These are phyloP conservation scores for Rhamnusium bicolor DNA, from an alignment of 2,888 invertebrate species.

Conservation along the genomic window DNA sequence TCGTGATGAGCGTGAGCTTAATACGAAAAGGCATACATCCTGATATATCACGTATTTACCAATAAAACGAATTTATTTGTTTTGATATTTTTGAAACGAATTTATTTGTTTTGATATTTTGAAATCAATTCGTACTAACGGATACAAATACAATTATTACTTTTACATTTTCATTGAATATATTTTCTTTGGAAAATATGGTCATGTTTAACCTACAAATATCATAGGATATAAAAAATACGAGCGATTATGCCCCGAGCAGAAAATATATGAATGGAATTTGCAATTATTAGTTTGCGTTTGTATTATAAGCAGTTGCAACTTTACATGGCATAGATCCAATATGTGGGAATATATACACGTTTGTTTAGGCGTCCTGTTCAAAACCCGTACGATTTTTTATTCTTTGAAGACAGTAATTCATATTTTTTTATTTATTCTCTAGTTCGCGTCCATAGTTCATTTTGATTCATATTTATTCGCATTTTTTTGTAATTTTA, in stretches of 20 bases:
- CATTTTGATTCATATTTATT: too few species aligned
- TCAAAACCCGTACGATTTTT: neutral
- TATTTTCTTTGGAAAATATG: too few species aligned
- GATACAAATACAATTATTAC: neutral
- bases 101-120: too few species aligned
- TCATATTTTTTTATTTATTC: neutral
- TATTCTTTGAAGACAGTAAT: neutral
- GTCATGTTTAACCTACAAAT: neutral
- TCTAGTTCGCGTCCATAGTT: neutral
- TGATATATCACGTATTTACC: constrained; percentile 43
- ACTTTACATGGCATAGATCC: neutral
- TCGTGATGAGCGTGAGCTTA: constrained; percentile 49
- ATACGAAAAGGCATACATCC: constrained; percentile 40
- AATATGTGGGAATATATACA: neutral
- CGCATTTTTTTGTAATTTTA: too few species aligned
- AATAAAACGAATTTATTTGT: constrained; percentile 15
- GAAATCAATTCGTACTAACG: neutral
- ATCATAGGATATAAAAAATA: neutral
- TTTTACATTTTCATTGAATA: neutral
- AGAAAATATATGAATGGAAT: neutral
- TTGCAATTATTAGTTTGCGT: neutral
- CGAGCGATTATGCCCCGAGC: neutral
- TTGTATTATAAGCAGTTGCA: neutral
- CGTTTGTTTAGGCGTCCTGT: neutral
- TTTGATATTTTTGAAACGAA: neutral